Percentiles rank a stretch among this genome's conserved stretches.
Conservation (phyloP, 1,140 invertebrate species). For the Homalodisca vitripennis region DNA sequence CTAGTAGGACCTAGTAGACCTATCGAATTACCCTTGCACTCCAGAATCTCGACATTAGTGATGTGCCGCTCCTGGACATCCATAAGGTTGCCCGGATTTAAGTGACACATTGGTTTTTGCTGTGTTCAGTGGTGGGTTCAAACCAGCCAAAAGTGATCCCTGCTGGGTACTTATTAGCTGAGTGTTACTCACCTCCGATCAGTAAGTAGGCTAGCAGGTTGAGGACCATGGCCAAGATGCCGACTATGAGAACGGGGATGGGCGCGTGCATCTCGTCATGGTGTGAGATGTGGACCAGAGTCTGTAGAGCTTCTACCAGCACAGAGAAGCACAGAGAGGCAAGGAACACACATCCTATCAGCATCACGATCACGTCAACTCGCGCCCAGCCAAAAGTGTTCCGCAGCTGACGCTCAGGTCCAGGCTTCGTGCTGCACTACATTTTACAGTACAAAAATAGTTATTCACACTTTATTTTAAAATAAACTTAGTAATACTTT, state of each 20-base stretch:
- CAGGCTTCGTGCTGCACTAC: not conserved
- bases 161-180: not conserved
- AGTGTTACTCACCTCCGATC: slow-evolving; percentile 60
- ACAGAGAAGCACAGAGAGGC: slow-evolving; percentile 81
- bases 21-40: no score
- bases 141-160: no score
- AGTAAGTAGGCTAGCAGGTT: slow-evolving; percentile 70
- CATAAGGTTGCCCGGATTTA: no score
- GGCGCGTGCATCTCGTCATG: slow-evolving; percentile 70
- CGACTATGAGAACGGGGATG: slow-evolving; percentile 59
- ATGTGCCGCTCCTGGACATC: no score
- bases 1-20: no score
- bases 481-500: no score
- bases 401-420: slow-evolving; percentile 62
- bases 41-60: no score
- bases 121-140: no score
- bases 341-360: slow-evolving; percentile 80
- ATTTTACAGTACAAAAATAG: slow-evolving; percentile 13
- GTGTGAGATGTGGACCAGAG: slow-evolving; percentile 72
- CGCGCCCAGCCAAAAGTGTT: slow-evolving; percentile 93
- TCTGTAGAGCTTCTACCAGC: slow-evolving; percentile 77
- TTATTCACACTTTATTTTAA: not conserved
- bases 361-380: slow-evolving; percentile 78
- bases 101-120: no score
- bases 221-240: slow-evolving; percentile 62